Evolutionary conservation across 2,113 vertebrate species (phyloP), one percentile per base, ranked within the genome.

Genomic region (Terrapene triunguis): DNA sequence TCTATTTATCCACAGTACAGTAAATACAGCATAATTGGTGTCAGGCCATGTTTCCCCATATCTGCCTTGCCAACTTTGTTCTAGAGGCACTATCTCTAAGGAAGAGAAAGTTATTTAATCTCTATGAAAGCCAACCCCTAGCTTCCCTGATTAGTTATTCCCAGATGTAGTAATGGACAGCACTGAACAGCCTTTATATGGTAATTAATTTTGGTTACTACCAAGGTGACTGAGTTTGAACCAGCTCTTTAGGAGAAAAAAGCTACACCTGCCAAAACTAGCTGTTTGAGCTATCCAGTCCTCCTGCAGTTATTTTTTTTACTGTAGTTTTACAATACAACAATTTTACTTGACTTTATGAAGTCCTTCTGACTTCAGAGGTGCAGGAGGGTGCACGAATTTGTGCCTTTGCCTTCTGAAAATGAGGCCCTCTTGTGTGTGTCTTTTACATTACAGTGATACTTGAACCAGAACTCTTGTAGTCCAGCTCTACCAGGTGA

Each of bases 161-260:
- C 78, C 84, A 94, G 65, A 24, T 83, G 35, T 22, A 38, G 65
- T 21, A 72, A 38, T 38, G 17, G 19, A 22, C 22, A 88, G 55
- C 53, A 95, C 87, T 35, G 6, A 88, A 72, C 55, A 95, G 42
- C 83, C 76, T 12, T 0, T 22, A 62, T 35, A 50, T 0, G 19
- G 88, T 22, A 93, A 89, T 84, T 81, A 57, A 5, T 13, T 42
- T 38, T 91, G 76, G 29, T 94, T 32, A 25, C 16, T 82, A 94
- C 38, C 6, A n/a, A 93, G 80, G 27, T 47, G 53, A 4, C 51
- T 19, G 27, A 65, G 87, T 44, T 51, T 51, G 78, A 89, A 82
- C 47, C 9, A 81, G 42, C 54, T 85, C 69, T 9, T 44, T 17
- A 35, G 44, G 65, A 84, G 38, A 91, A 85, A 86, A 82, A 2